phyloP scores from a whole-genome alignment of 92 coral and sea anemone genomes.

The Porites divaricata region DNA sequence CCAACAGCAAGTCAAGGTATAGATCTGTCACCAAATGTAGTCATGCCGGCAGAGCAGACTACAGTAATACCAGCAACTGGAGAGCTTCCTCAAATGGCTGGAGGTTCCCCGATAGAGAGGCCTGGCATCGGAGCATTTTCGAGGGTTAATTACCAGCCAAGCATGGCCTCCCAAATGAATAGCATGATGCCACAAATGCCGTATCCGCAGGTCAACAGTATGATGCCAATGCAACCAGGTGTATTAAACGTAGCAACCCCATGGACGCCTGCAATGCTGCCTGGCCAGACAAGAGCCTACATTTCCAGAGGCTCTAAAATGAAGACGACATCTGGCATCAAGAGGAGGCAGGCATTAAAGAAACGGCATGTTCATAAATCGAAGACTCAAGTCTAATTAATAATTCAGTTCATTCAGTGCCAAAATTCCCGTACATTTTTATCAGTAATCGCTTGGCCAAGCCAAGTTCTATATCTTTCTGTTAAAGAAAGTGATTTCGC shows the following conservation, averaged over 20 bases:
- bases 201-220: conserved; percentile 26
- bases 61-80: conserved; percentile 6
- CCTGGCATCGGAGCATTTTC: conserved; percentile 19
- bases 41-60: conserved; percentile 27
- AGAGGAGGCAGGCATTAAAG: not conserved
- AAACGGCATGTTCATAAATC: not conserved
- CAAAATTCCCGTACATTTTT: too few species aligned
- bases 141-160: conserved; percentile 1
- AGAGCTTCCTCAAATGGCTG: conserved; percentile 4
- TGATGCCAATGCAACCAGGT: conserved; percentile 21
- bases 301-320: not conserved
- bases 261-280: conserved; percentile 27
- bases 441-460: too few species aligned
- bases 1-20: conserved; percentile 11
- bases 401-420: too few species aligned
- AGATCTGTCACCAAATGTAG: conserved; percentile 35
- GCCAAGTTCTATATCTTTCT: too few species aligned
- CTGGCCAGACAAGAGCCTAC: conserved; percentile 20
- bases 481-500: too few species aligned
- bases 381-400: not conserved
- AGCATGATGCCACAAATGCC: conserved; percentile 32
- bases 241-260: not conserved
- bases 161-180: conserved; percentile 15
- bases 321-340: not conserved
- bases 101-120: not conserved